Evolutionary conservation across 2,113 vertebrate genomes (phyloP), one percentile per base, ranked within the genome.

Genomic region (Phaethornis superciliosus): DNA sequence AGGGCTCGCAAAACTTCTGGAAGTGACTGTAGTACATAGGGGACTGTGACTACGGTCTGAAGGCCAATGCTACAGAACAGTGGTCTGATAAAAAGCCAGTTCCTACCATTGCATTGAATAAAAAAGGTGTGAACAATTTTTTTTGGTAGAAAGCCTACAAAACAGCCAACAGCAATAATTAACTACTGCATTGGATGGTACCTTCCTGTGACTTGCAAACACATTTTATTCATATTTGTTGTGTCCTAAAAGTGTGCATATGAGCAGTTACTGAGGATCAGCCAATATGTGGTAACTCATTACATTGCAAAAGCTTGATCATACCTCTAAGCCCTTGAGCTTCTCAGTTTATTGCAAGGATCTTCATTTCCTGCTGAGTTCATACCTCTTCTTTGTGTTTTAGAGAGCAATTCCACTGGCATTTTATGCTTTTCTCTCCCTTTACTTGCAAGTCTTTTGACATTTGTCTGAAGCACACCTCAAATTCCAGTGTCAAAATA

Each of bases 181-280:
- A 94, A 8, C 24, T 7, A 12, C 27, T 64, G 64, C 77, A 17
- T 7, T 69, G 28, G 32, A 20, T 67, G 30, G 22, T 69, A 7
- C 6, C 54, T 37, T 30, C 32, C 59, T 90, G 40, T 59, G 76
- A 49, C 30, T 71, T 0, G 0, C 35, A n/a, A n/a, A n/a, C n/a
- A n/a, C n/a, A n/a, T n/a, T n/a, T n/a, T n/a, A n/a, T n/a, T n/a
- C n/a, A n/a, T n/a, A n/a, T n/a, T n/a, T n/a, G n/a, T n/a, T n/a
- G n/a, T n/a, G n/a, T n/a, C n/a, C n/a, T n/a, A n/a, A 70, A 64
- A 46, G 5, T 0, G 2, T 22, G 42, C 2, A 2, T 6, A 16
- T 26, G 58, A 27, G 22, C 46, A 60, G 65, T 6, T 60, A 21
- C 67, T 89, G 81, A 28, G 56, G 78, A 44, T 46, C 67, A 75